Conservation (phyloP, 2,113 vertebrate species). For the Australoheros scitulus region DNA sequence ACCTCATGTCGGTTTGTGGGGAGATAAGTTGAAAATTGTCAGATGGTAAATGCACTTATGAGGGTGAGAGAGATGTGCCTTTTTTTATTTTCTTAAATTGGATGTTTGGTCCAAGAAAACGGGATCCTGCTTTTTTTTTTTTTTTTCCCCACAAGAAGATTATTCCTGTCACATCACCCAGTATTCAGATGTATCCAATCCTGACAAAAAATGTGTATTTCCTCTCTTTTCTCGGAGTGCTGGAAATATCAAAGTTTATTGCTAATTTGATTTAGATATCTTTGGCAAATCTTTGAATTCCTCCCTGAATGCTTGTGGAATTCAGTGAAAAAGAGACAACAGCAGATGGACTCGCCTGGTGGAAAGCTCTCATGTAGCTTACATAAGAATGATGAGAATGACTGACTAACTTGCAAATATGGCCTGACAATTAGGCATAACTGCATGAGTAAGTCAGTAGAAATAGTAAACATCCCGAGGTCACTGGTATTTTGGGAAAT, state of each 20-base stretch:
- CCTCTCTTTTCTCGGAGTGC: neutral
- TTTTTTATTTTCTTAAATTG: neutral
- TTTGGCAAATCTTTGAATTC: neutral
- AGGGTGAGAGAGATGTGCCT: too few relatives aligned
- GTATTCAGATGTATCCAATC: neutral
- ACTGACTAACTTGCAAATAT: constrained; percentile 17
- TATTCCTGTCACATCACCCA: neutral
- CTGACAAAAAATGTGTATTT: neutral
- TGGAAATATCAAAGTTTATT: neutral
- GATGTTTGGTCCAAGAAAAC: neutral
- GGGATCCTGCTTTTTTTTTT: neutral
- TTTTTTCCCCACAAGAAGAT: too few relatives aligned
- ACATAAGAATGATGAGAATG: constrained; percentile 34
- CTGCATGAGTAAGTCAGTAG: constrained; percentile 22
- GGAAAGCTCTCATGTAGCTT: constrained; percentile 15
- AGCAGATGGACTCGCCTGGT: constrained; percentile 17
- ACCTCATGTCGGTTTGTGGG: neutral
- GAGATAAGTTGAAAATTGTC: neutral
- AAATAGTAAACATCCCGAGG: constrained; percentile 24
- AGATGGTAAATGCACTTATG: too few relatives aligned
- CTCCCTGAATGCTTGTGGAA: neutral
- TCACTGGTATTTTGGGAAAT: constrained; percentile 33
- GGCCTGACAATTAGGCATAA: neutral
- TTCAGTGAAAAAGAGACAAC: neutral
- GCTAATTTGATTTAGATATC: neutral